These are phyloP conservation scores for Trichechus manatus DNA, from an alignment of 2,113 vertebrate species.

Conservation along the genomic window DNA sequence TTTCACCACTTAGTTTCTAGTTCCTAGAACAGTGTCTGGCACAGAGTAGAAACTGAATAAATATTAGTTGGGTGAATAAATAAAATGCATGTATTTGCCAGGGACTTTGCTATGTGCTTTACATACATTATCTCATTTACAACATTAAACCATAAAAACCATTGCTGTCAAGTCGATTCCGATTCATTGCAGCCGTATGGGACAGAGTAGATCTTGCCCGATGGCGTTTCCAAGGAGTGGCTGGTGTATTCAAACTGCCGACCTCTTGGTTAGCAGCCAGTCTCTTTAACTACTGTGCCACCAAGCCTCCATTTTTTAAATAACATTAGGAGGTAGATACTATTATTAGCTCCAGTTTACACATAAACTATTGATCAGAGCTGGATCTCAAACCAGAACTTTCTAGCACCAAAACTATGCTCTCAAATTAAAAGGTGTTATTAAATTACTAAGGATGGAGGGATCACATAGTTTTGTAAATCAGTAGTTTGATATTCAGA, in stretches of 20 bases:
- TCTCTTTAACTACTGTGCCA: no score
- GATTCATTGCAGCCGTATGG: no score
- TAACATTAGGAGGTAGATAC: background rate
- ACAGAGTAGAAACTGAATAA: background rate
- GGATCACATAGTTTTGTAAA: conserved; percentile 13
- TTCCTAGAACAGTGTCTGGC: conserved; percentile 15
- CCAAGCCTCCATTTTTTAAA: background rate
- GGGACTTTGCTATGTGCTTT: conserved; percentile 9
- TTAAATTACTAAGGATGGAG: background rate
- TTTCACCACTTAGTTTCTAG: background rate
- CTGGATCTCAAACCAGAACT: background rate
- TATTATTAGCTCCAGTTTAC: background rate
- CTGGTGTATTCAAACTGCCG: no score
- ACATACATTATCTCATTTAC: background rate
- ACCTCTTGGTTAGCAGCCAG: no score
- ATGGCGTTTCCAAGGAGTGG: no score
- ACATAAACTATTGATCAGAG: background rate
- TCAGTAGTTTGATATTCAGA: background rate
- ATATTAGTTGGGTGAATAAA: background rate
- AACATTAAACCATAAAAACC: background rate
- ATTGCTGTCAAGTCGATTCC: no score
- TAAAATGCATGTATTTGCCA: conserved; percentile 28
- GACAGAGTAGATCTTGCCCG: no score
- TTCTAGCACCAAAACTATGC: background rate
- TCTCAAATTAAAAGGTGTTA: conserved; percentile 38